phyloP scores from a whole-genome alignment of 2,888 invertebrate species.

The Pasiphila rectangulata region DNA sequence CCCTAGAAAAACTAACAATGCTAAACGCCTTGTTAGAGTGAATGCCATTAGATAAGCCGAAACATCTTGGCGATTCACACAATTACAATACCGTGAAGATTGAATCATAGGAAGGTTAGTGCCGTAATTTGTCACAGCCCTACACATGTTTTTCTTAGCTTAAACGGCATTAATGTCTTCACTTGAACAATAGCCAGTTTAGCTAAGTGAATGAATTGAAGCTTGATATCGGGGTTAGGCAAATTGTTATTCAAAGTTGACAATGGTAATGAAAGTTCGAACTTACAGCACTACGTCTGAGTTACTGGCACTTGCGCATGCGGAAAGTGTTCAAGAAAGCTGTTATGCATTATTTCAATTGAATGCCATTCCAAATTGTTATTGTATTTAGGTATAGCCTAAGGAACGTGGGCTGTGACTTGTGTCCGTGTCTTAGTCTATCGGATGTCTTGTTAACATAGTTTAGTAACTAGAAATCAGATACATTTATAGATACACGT shows the following conservation, averaged over 20 bases:
- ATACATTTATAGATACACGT: too few relatives aligned
- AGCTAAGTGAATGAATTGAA: slow-evolving; percentile 40
- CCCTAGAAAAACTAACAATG: slow-evolving; percentile 40
- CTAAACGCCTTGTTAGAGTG: slow-evolving; percentile 36
- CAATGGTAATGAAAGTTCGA: slow-evolving; percentile 40
- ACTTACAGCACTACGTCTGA: slow-evolving; percentile 15
- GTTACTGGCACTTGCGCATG: slow-evolving; percentile 23
- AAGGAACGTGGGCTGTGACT: not conserved
- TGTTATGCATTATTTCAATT: slow-evolving; percentile 1
- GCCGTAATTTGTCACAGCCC: slow-evolving; percentile 46
- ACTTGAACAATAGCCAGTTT: slow-evolving; percentile 41
- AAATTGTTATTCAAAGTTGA: slow-evolving; percentile 36
- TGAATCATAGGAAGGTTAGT: slow-evolving; percentile 30
- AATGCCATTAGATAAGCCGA: slow-evolving; percentile 41
- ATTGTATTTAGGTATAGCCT: not conserved
- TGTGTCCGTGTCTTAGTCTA: not conserved
- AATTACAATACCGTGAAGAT: slow-evolving; percentile 46
- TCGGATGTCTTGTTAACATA: too few relatives aligned
- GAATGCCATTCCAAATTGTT: not conserved
- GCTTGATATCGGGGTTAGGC: slow-evolving; percentile 30
- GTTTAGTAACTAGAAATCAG: too few relatives aligned
- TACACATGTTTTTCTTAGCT: slow-evolving; percentile 29
- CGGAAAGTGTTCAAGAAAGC: slow-evolving; percentile 17
- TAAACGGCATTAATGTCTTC: slow-evolving; percentile 26
- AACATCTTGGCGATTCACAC: slow-evolving; percentile 41